Evolutionary conservation across 2,888 invertebrate genomes (phyloP), one percentile per base, ranked within the genome.

Genomic region (Agonum fuliginosum): DNA sequence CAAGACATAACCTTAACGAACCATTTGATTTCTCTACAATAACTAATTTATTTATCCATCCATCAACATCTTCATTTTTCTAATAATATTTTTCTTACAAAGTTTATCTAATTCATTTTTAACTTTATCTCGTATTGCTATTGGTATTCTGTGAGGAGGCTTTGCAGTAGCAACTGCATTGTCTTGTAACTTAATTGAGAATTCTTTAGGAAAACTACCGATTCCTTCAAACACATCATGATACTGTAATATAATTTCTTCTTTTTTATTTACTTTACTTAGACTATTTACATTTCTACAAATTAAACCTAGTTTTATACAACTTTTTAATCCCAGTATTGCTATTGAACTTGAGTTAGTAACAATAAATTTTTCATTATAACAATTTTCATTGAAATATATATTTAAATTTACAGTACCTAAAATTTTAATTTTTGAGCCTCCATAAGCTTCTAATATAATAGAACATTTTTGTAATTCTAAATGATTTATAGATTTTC

Each of bases 221-320:
- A 78, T 73, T 27, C 73, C 78, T 46, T 41, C 34, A 78, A 78
- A 78, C 8, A 73, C 74, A 65, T 78, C 69, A 19, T 37, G 3
- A 54, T 67, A 78, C 41, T 67, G 19, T 8, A 48, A 22, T 14
- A 78, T 46, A 17, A 78, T 24, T 10, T 43, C 8, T 22, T 58
- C 27, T 37, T 19, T 22, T 46, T 20, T 46, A 46, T 46, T 41
- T 71, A 46, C 4, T 22, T 71, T 71, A 71, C 10, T 41, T 41
- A 67, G 19, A 51, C 14, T 51, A 20, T 51, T 51, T 20, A 20
- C 22, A 5, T 17, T 8, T 51, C 22, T 51, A 3, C 8, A 20
- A 51, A 51, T 51, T 51, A 51, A 51, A 51, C 14, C 14, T 51
- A 51, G 14, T 12, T 51, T 14, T 14, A 51, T 20, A 51, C 17